These are phyloP conservation scores for Oryzias javanicus DNA, from an alignment of 2,113 vertebrate species.

Conservation along the genomic window DNA sequence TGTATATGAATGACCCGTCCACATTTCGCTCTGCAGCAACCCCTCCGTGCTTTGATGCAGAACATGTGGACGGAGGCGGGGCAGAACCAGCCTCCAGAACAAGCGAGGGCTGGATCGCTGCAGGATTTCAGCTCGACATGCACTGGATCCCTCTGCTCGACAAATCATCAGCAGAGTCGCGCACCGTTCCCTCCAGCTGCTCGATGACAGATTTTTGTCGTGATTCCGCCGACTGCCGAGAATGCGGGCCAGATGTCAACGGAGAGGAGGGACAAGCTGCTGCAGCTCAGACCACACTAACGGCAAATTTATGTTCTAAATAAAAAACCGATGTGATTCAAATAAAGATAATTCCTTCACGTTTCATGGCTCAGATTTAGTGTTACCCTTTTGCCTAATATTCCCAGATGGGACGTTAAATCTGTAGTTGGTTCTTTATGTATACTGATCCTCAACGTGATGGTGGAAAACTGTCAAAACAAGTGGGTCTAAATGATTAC, in stretches of 20 bases:
- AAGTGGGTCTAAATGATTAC: too few species aligned
- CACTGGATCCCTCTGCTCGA: slow-evolving; percentile 33
- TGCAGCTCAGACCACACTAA: slow-evolving; percentile 29
- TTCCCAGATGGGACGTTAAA: too few species aligned
- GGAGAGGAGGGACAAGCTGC: slow-evolving; percentile 38
- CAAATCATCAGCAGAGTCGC: slow-evolving; percentile 50
- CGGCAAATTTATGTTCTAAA: slow-evolving; percentile 13
- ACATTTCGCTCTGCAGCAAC: neutral
- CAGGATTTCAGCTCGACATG: slow-evolving; percentile 29
- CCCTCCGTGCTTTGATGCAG: slow-evolving; percentile 16
- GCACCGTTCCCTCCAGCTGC: slow-evolving; percentile 40
- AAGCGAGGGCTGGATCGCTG: slow-evolving; percentile 5
- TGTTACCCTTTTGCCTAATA: too few species aligned
- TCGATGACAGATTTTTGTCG: slow-evolving; percentile 50
- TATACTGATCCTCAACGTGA: too few species aligned
- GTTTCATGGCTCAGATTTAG: neutral
- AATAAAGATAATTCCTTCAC: slow-evolving; percentile 6
- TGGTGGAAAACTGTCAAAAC: too few species aligned
- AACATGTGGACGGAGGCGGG: slow-evolving; percentile 14
- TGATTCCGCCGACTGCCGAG: slow-evolving; percentile 32
- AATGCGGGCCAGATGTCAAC: slow-evolving; percentile 53
- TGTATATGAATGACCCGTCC: too few species aligned
- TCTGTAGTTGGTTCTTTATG: too few species aligned
- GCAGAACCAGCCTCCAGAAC: slow-evolving; percentile 35
- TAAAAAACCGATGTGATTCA: neutral